Percentiles rank a stretch among this genome's conserved stretches.
Evolutionary conservation across 2,888 invertebrate species (phyloP).

Genomic region (Portevinia maculata): DNA sequence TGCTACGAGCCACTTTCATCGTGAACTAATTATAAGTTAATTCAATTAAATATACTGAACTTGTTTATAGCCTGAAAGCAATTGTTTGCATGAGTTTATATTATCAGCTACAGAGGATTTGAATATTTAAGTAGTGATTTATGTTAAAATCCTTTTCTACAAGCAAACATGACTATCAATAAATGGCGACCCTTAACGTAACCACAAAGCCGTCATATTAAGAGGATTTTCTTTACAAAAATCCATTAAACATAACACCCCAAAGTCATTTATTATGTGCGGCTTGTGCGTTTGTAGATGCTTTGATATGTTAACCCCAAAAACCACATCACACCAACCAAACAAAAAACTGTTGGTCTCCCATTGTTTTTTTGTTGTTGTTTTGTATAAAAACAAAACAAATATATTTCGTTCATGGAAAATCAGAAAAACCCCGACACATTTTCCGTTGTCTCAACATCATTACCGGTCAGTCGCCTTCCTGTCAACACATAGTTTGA

Average conservation of each 20-base stretch:
- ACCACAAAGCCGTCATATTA: background rate
- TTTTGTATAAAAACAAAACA: conserved; percentile 26
- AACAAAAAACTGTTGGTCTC: background rate
- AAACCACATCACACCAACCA: background rate
- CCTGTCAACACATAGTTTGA: conserved; percentile 40
- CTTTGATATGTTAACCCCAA: background rate
- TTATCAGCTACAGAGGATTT: too few relatives aligned
- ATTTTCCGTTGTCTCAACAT: conserved; percentile 14
- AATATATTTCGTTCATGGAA: conserved; percentile 13
- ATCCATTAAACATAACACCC: conserved; percentile 3
- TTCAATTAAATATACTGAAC: too few relatives aligned
- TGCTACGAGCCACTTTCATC: too few relatives aligned
- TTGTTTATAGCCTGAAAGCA: too few relatives aligned
- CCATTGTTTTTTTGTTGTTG: conserved; percentile 6
- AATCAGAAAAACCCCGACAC: conserved; percentile 11
- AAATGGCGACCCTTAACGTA: background rate
- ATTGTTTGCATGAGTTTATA: too few relatives aligned
- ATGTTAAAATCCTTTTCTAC: too few relatives aligned
- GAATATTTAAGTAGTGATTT: too few relatives aligned
- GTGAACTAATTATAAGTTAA: too few relatives aligned
- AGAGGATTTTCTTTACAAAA: background rate
- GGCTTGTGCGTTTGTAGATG: too few relatives aligned
- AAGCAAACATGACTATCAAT: background rate
- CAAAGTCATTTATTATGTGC: conserved; percentile 1
- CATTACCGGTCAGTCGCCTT: conserved; percentile 35